These are phyloP conservation scores for Acronicta leporina DNA, from an alignment of 2,888 invertebrate species.

Conservation along the genomic window DNA sequence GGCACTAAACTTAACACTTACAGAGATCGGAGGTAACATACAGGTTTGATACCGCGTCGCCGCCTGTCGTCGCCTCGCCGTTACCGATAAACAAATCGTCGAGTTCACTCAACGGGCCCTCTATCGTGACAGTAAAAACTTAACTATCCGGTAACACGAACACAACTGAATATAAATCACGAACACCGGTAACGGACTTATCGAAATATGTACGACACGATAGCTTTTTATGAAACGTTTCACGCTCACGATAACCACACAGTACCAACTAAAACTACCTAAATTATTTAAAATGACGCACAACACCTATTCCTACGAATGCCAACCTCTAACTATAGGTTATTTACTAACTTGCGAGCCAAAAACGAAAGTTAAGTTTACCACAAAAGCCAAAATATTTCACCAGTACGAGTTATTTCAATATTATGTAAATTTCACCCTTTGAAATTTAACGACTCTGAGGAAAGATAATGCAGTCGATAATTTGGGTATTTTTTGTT, in stretches of 20 bases:
- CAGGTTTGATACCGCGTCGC: constrained; percentile 79
- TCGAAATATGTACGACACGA: constrained; percentile 83
- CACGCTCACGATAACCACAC: constrained; percentile 62
- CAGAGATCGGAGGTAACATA: constrained; percentile 80
- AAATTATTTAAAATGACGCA: constrained; percentile 72
- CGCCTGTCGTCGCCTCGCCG: constrained; percentile 81
- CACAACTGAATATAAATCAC: constrained; percentile 85
- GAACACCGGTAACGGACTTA: constrained; percentile 79
- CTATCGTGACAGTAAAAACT: constrained; percentile 85
- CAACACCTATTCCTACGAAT: constrained; percentile 59
- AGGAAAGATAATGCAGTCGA: constrained; percentile 67
- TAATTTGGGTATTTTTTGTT: constrained; percentile 73
- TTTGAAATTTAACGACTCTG: constrained; percentile 64
- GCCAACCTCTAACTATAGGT: constrained; percentile 62
- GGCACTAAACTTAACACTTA: constrained; percentile 84
- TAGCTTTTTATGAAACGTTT: constrained; percentile 74
- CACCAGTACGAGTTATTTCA: constrained; percentile 68
- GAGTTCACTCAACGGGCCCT: constrained; percentile 77
- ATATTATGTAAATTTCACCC: constrained; percentile 81
- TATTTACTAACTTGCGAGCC: constrained; percentile 57
- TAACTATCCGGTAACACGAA: constrained; percentile 86
- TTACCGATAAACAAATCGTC: constrained; percentile 84
- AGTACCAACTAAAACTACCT: constrained; percentile 32
- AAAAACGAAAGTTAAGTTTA: constrained; percentile 80
- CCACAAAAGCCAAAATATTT: constrained; percentile 86